Evolutionary conservation across 2,797 vertebrate genomes (phyloP).

Genomic region (Tapirus indicus): DNA sequence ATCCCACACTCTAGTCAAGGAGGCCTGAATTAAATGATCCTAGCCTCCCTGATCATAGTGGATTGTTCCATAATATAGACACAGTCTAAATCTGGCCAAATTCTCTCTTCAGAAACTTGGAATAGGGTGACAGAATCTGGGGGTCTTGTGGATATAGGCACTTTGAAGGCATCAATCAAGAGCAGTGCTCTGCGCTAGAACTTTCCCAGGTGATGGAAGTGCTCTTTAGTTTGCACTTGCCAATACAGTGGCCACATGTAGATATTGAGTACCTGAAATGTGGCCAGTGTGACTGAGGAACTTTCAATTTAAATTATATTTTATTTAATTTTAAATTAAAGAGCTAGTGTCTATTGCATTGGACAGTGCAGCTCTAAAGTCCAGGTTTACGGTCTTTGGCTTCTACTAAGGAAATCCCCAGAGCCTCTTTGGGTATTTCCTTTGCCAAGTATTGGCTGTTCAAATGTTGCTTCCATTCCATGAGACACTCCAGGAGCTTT

Average conservation of each 20-base stretch:
- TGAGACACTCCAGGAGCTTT: background rate
- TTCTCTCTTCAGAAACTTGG: background rate
- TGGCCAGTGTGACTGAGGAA: background rate
- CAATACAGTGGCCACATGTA: background rate
- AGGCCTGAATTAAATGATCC: background rate
- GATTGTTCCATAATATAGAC: background rate
- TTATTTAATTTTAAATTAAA: background rate
- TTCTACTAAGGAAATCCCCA: background rate
- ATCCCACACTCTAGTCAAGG: rapidly evolving
- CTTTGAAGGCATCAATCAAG: rapidly evolving
- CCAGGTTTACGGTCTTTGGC: background rate
- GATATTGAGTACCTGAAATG: background rate
- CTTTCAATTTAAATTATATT: background rate
- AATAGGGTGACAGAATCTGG: background rate
- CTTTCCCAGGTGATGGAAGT: background rate
- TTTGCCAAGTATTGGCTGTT: background rate
- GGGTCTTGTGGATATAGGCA: background rate
- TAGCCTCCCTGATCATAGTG: background rate
- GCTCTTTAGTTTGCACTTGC: background rate
- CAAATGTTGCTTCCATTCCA: background rate
- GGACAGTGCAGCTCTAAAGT: background rate
- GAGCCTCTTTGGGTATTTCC: background rate
- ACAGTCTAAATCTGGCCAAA: background rate
- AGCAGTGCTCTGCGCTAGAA: background rate
- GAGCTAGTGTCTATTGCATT: background rate